Base-by-base conservation (phyloP, 2,797 vertebrate genomes). In the Chanos chanos region DNA sequence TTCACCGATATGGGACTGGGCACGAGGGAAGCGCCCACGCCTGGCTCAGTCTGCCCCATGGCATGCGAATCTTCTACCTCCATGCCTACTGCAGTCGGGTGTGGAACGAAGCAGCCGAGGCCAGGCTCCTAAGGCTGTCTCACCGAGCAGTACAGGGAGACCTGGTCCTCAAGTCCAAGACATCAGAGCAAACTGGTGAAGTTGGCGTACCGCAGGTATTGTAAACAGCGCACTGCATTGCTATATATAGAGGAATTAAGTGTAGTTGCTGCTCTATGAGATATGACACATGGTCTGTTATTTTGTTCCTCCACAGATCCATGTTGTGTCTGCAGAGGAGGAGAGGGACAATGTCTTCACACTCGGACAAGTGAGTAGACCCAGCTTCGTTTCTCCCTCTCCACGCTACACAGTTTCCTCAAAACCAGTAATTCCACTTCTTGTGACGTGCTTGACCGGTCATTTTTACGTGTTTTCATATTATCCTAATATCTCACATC, bases 81-180 rank as follows among this genome's bases (percentile, higher is more conserved):
- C 96, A 99, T 5, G 93, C 96, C 9, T 99, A 96, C 74, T 96
- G 94, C 58, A 99, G 96, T 86, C 94, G 92, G 67, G 76, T 98
- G 66, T 98, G 96, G 95, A 99, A 98, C 4, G 89, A 95, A 53
- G 95, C 93, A 0, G 87, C 78, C 0, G 89, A 90, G 0, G 92
- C 91, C 22, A 85, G 96, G 49, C 75, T 99, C 73, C 69, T 71
- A 10, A 80, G 72, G 1, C 90, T 96, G 7, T 92, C 92, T 18
- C 78, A 81, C 7, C 76, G 73, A 33, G 90, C 89, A 54, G 87
- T 91, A 4, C 71, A 83, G 67, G 96, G 96, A 7, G 96, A 99
- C 80, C 85, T 99, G 71, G 89, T 99, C 55, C 47, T 28, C 61
- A 75, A 47, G 76, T 33, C 0, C 50, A 45, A 62, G 72, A 56